phyloP scores from a whole-genome alignment of 2,113 vertebrate species.

The Calyptomena viridis region DNA sequence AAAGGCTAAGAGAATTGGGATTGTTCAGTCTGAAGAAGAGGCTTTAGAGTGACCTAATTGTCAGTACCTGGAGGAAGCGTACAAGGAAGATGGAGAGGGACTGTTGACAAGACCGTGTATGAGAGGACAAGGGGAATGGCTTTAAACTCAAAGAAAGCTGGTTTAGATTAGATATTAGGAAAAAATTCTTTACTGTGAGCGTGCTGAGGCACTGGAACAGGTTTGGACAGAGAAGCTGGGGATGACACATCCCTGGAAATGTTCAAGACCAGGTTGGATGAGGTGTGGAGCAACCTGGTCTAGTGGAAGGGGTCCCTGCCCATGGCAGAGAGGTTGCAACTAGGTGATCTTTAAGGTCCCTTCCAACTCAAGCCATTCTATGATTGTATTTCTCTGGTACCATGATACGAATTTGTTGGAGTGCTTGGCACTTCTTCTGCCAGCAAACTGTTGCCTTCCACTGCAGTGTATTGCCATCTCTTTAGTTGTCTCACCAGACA shows the following conservation, averaged over 20 bases:
- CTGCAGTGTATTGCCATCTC: not conserved
- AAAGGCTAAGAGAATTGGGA: not conserved
- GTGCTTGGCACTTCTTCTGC: not conserved
- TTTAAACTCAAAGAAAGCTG: not conserved
- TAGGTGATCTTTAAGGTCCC: not conserved
- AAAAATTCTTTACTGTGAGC: not conserved
- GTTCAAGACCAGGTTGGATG: not conserved
- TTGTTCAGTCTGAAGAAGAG: not conserved
- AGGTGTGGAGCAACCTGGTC: not conserved
- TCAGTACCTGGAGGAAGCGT: not conserved
- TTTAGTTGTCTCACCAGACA: not conserved
- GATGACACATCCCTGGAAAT: not conserved
- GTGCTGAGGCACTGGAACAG: not conserved
- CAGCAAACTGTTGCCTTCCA: not conserved
- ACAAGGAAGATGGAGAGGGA: too few relatives aligned
- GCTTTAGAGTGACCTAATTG: not conserved
- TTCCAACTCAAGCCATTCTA: not conserved
- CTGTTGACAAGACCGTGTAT: not conserved
- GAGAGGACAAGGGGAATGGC: not conserved
- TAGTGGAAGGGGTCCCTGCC: too few relatives aligned
- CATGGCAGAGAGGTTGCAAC: not conserved
- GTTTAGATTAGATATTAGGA: not conserved
- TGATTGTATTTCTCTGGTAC: not conserved
- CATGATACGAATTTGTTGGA: not conserved
- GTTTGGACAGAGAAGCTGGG: not conserved